A percentile compares a stretch with the other conserved stretches of the same genome.
phyloP scores from a whole-genome alignment of 2,113 vertebrate species.

The Lota lota region DNA sequence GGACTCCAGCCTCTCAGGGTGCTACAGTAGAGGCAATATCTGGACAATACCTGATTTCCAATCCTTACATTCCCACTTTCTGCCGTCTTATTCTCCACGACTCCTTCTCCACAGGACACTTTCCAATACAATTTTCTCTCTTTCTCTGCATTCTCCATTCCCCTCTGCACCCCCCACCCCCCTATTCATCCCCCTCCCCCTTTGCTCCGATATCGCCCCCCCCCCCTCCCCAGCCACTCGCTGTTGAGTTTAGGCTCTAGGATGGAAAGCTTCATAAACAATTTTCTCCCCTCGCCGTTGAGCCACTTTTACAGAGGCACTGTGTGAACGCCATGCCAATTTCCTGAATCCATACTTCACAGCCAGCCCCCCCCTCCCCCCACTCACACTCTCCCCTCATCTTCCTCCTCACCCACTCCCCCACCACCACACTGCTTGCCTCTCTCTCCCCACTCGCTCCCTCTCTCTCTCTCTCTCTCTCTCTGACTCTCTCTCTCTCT shows the following conservation, averaged over 20 bases:
- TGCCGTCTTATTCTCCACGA: constrained; percentile 56
- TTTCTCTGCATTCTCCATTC: constrained; percentile 43
- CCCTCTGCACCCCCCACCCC: background rate
- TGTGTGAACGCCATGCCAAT: constrained; percentile 76
- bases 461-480: too few relatives aligned
- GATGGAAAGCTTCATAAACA: constrained; percentile 78
- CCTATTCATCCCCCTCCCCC: constrained; percentile 1
- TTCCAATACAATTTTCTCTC: constrained; percentile 74
- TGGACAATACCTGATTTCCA: constrained; percentile 62
- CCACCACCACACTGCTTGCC: too few relatives aligned
- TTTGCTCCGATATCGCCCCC: constrained; percentile 30
- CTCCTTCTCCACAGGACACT: constrained; percentile 60
- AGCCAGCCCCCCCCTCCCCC: constrained; percentile 45
- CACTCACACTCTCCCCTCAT: constrained; percentile 52
- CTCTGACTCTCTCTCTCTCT: too few relatives aligned
- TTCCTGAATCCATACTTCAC: constrained; percentile 77
- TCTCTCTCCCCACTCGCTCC: constrained; percentile 54
- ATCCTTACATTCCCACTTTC: constrained; percentile 57
- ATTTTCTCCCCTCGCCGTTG: constrained; percentile 68
- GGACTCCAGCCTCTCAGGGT: constrained; percentile 25
- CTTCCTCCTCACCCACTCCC: constrained; percentile 25
- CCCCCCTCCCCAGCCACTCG: constrained; percentile 18
- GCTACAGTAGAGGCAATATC: constrained; percentile 50
- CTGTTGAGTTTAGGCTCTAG: constrained; percentile 69
- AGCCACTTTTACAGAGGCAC: constrained; percentile 69